These are phyloP conservation scores for Corythoichthys haematopterus DNA, from an alignment of 2,113 vertebrate species.

Conservation along the genomic window DNA sequence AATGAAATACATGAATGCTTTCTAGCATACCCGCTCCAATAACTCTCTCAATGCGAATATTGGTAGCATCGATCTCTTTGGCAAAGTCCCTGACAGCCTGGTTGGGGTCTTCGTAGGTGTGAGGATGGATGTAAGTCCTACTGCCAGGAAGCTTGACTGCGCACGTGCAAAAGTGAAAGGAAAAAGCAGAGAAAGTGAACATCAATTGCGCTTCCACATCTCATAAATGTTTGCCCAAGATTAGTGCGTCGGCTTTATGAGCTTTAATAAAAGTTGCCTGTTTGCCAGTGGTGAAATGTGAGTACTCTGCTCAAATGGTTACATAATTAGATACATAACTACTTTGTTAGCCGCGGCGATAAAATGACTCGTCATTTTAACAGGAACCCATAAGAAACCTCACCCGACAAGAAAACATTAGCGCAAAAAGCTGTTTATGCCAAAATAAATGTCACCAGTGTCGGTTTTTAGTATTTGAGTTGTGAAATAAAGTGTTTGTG, in stretches of 20 bases:
- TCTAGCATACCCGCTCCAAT: constrained; percentile 73
- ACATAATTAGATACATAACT: constrained; percentile 43
- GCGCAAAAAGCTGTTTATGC: constrained; percentile 13
- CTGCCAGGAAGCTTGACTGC: constrained; percentile 77
- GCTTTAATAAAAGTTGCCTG: neutral
- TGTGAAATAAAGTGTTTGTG: neutral
- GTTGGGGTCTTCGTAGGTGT: constrained; percentile 79
- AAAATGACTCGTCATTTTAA: constrained; percentile 51
- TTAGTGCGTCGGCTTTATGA: neutral
- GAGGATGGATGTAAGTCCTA: constrained; percentile 76
- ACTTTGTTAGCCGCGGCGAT: constrained; percentile 31
- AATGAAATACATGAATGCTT: neutral
- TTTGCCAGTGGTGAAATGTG: constrained; percentile 10
- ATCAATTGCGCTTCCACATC: neutral
- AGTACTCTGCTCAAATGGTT: constrained; percentile 28
- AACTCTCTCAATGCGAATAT: constrained; percentile 77
- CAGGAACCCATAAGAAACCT: constrained; percentile 39
- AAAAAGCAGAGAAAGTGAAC: neutral
- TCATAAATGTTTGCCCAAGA: constrained; percentile 1
- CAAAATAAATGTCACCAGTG: constrained; percentile 1
- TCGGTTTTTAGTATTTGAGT: neutral
- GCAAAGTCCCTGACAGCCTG: constrained; percentile 78
- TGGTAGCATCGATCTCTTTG: constrained; percentile 79
- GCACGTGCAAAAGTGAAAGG: constrained; percentile 7
- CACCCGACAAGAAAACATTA: constrained; percentile 34